phyloP scores from a whole-genome alignment of 2,113 vertebrate species.

The Lepus americanus region DNA sequence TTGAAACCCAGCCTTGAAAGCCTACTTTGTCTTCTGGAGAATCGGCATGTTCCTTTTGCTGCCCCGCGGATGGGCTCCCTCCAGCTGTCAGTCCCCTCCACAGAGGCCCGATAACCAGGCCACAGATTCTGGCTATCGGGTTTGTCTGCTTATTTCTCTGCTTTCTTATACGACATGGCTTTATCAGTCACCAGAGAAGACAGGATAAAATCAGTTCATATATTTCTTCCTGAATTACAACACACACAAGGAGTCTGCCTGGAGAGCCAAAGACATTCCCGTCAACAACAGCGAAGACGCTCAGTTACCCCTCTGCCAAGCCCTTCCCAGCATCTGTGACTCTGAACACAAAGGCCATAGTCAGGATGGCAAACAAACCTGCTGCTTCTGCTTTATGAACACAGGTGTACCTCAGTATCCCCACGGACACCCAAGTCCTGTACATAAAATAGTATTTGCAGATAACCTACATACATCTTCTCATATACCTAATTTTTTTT shows the following conservation, averaged over 20 bases:
- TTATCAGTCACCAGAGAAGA: neutral
- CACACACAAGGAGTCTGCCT: neutral
- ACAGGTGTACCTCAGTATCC: neutral
- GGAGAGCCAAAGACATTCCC: neutral
- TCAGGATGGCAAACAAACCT: neutral
- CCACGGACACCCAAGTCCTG: neutral
- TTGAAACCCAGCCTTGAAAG: constrained; percentile 58
- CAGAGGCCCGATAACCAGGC: neutral
- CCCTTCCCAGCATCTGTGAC: neutral
- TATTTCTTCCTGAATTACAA: neutral
- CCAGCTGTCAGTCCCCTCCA: neutral
- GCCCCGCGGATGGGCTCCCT: neutral
- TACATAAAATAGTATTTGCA: neutral
- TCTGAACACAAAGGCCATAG: neutral
- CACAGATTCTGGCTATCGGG: neutral
- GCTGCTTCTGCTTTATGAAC: neutral
- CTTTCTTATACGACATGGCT: neutral
- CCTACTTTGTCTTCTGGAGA: constrained; percentile 60
- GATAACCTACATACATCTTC: neutral
- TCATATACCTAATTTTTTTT: no score
- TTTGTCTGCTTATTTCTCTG: neutral
- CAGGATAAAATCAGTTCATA: neutral
- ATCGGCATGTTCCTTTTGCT: constrained; percentile 46
- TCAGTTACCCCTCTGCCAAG: neutral
- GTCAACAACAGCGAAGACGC: neutral